These are phyloP conservation scores for Hyperoplus lanceolatus DNA, from an alignment of 2,797 vertebrate species.

Conservation along the genomic window DNA sequence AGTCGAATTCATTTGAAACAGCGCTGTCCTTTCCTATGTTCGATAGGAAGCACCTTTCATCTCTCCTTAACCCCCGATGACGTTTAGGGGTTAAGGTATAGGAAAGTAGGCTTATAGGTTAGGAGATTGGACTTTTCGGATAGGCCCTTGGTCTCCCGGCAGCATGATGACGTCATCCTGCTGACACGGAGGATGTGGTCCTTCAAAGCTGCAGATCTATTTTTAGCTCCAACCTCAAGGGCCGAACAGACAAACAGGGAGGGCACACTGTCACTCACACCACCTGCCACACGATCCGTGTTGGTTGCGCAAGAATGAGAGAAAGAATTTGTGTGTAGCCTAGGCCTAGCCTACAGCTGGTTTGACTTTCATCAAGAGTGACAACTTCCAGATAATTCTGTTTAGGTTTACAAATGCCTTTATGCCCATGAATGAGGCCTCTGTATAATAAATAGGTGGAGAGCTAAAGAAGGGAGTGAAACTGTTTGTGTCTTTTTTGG, in stretches of 20 bases:
- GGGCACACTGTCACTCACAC: constrained; percentile 65
- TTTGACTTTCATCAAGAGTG: constrained; percentile 33
- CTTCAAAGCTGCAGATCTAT: constrained; percentile 67
- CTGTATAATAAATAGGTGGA: background rate
- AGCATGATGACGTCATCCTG: constrained; percentile 52
- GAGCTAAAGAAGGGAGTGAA: constrained; percentile 3
- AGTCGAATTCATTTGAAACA: background rate
- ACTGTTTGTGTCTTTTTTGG: background rate
- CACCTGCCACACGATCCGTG: constrained; percentile 64
- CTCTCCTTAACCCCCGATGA: too few relatives aligned
- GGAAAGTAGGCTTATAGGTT: constrained; percentile 5
- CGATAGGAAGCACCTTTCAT: background rate
- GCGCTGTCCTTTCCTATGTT: background rate
- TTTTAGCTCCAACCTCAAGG: constrained; percentile 73
- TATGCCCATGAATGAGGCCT: background rate
- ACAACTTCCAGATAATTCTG: constrained; percentile 12
- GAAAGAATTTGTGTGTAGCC: background rate
- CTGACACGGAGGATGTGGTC: constrained; percentile 59
- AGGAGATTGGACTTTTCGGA: background rate
- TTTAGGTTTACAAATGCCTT: constrained; percentile 13
- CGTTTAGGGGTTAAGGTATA: background rate
- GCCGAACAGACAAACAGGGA: constrained; percentile 63
- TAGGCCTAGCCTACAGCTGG: background rate
- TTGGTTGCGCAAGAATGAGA: constrained; percentile 8
- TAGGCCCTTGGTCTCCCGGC: constrained; percentile 17